Base-by-base conservation (phyloP, 2,113 vertebrate genomes). In the Opisthocomus hoazin region DNA sequence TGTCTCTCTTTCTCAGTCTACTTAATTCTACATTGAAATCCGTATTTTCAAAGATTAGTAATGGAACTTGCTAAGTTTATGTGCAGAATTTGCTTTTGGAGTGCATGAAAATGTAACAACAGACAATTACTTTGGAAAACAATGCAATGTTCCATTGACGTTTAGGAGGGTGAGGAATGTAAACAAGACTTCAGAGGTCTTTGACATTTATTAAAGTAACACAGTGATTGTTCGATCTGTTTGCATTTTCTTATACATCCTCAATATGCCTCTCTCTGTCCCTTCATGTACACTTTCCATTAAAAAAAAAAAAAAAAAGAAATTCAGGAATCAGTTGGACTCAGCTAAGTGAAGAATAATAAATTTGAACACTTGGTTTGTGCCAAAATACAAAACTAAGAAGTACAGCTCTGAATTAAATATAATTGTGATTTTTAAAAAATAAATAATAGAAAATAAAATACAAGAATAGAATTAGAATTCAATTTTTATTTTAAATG, bases 361-460 rank as follows among this genome's bases (percentile, higher is more conserved):
- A 76, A 91, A 87, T 94, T 77, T 68, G 70, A 81, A 87, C 63
- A 85, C 70, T 90, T 80, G 70, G 32, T 92, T 96, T 94, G 64
- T 94, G 89, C 78, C 95, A 89, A 92, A 94, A 94, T 71, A 93
- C 69, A 90, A 94, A 94, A 50, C 84, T 81, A 94, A 95, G 60
- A 58, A 87, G 22, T 89, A 85, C 77, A 89, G 21, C 77, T 96
- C 88, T 91, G 81, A 93, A 84, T 96, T 89, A 95, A 92, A 96
- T 96, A 94, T 53, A 86, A 75, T 65, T 75, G 79, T 63, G 69
- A 80, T 71, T 84, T 75, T 23, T 2, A 97, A 96, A 90, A 96
- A 96, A 96, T 91, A 96, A 96, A 96, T 96, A 91, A 93, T 90
- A 94, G 39, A 82, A 89, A 93, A 93, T 77, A 92, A 91, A 94